Percentiles rank a stretch among this genome's conserved stretches.
phyloP scores from a whole-genome alignment of 2,797 vertebrate species.

The Notolepis coatsorum region DNA sequence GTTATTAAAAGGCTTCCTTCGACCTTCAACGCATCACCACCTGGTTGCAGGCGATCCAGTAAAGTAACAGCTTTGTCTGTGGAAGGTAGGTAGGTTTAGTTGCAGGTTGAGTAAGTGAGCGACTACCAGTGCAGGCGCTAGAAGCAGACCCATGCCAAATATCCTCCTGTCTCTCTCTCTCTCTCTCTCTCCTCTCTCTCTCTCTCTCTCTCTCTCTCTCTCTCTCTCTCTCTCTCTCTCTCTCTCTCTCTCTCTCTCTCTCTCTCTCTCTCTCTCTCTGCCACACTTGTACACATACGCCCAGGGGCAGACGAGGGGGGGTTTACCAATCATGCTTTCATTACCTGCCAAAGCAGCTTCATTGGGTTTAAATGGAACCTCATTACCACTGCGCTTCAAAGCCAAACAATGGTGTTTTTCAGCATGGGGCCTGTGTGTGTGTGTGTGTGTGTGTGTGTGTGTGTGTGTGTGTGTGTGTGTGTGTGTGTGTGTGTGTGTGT shows the following conservation, averaged over 20 bases:
- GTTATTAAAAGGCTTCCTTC: no score
- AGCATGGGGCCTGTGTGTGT: conserved; percentile 50
- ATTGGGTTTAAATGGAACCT: conserved; percentile 76
- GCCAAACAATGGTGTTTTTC: conserved; percentile 65
- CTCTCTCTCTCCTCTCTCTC: conserved; percentile 14
- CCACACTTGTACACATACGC: conserved; percentile 11
- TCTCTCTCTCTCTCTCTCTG: conserved; percentile 43
- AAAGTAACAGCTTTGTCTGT: conserved; percentile 13
- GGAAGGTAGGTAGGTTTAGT: not conserved
- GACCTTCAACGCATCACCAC: not conserved
- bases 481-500: conserved; percentile 37
- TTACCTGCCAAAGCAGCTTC: conserved; percentile 77
- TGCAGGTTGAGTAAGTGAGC: conserved; percentile 12
- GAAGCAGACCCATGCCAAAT: conserved; percentile 42
- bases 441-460: conserved; percentile 5
- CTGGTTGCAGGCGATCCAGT: not conserved
- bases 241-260: conserved; percentile 27
- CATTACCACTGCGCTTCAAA: conserved; percentile 78
- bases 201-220: conserved; percentile 24
- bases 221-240: conserved; percentile 25
- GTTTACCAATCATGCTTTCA: conserved; percentile 71
- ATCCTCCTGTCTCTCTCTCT: conserved; percentile 34
- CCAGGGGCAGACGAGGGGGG: conserved; percentile 43
- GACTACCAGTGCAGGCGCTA: conserved; percentile 23
- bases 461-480: conserved; percentile 25